phyloP scores from a whole-genome alignment of 2,888 invertebrate species.

The Mechanitis mazaeus region DNA sequence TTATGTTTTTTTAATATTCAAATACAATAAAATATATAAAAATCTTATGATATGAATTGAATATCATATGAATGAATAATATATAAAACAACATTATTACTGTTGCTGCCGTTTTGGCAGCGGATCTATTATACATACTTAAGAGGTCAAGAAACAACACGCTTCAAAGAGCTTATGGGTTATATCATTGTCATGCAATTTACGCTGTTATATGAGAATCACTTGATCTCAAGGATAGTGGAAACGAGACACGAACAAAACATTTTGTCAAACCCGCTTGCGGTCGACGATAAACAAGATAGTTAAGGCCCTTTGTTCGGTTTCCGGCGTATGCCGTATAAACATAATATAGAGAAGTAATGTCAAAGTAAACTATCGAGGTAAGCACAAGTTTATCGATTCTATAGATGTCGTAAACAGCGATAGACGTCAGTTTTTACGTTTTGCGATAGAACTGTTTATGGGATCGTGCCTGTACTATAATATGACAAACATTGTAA shows the following conservation, averaged over 20 bases:
- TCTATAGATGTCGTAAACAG: slow-evolving; percentile 32
- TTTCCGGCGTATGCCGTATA: slow-evolving; percentile 45
- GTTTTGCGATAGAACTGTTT: slow-evolving; percentile 29
- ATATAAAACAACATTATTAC: background rate
- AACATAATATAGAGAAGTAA: slow-evolving; percentile 44
- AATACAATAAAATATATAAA: too few species aligned
- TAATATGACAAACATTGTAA: slow-evolving; percentile 21
- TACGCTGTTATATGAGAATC: slow-evolving; percentile 11
- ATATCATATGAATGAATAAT: background rate
- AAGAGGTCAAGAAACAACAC: slow-evolving; percentile 12
- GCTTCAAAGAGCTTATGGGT: slow-evolving; percentile 8
- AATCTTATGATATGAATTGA: too few species aligned
- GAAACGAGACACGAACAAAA: slow-evolving; percentile 30
- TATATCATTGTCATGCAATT: slow-evolving; percentile 12
- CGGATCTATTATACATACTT: background rate
- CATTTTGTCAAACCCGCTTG: slow-evolving; percentile 45
- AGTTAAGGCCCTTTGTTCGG: slow-evolving; percentile 52
- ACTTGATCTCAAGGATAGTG: slow-evolving; percentile 17
- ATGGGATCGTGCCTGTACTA: slow-evolving; percentile 19
- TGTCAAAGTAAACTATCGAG: slow-evolving; percentile 31
- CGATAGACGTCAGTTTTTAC: slow-evolving; percentile 29
- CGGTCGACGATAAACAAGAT: slow-evolving; percentile 51
- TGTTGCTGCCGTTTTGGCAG: slow-evolving; percentile 1
- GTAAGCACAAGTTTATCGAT: slow-evolving; percentile 27
- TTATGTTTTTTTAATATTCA: background rate